Base-by-base conservation (phyloP, 2,797 vertebrate genomes). In the Podarcis siculus region DNA sequence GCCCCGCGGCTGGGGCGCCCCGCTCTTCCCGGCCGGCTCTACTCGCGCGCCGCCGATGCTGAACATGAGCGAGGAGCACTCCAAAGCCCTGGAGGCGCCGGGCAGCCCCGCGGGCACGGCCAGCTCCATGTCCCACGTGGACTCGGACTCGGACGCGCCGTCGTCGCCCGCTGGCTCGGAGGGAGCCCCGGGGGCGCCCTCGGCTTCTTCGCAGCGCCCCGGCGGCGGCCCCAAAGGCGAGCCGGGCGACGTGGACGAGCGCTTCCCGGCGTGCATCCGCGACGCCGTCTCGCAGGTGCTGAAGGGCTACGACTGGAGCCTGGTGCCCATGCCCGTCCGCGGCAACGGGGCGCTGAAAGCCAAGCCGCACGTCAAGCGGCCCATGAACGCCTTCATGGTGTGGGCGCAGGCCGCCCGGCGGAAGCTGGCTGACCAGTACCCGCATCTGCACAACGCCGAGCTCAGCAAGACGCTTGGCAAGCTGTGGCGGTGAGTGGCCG, bases 351-450 rank as follows among this genome's bases (percentile, higher is more conserved):
- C 97, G 3, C 96, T 99, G 85, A 99, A 99, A 94, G 98, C 94
- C 91, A 99, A 99, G 89, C 98, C 98, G 12, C 98, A 99, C 91
- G 98, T 99, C 96, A 99, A 99, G 96, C 96, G 98, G 94, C 99
- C 98, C 95, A 99, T 99, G 98, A 99, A 99, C 91, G 98, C 99
- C 7, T 99, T 99, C 92, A 99, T 99, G 99, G 98, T 99, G 93
- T 98, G 98, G 98, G 98, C 98, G 71, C 98, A 99, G 92, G 98
- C 98, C 3, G 98, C 98, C 83, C 97, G 98, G 77, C 97, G 98
- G 89, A 98, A 98, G 92, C 97, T 98, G 90, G 98, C 98, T 5
- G 98, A 98, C 92, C 98, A 99, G 96, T 99, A 99, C 93, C 98
- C 98, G 55, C 98, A 99, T 95, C 98, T 99, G 87, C 98, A 99